These are phyloP conservation scores for Sebastiscus albofasciatus DNA, from an alignment of 2,797 vertebrate species.

Conservation along the genomic window DNA sequence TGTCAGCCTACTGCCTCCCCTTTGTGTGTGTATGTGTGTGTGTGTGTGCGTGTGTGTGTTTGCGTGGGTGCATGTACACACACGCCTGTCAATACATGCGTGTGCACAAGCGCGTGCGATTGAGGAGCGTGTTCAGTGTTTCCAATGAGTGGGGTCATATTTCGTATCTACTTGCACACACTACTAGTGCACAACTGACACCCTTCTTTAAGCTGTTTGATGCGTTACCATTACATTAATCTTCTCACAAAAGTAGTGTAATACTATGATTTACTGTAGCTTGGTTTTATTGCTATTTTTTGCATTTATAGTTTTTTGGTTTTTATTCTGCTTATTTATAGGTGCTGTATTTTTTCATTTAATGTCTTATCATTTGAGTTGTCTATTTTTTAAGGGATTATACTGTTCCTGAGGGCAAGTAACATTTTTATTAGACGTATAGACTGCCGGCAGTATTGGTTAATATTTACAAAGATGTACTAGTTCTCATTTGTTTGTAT, in stretches of 20 bases:
- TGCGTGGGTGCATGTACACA: conserved; percentile 52
- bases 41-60: neutral
- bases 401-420: conserved; percentile 93
- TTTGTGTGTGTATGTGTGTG: conserved; percentile 47
- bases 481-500: conserved; percentile 97
- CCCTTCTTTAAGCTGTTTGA: conserved; percentile 97
- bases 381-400: conserved; percentile 95
- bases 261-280: conserved; percentile 89
- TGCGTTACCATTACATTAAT: conserved; percentile 91
- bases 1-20: conserved; percentile 96
- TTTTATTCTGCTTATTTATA: conserved; percentile 99
- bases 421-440: conserved; percentile 96
- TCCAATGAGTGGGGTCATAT: conserved; percentile 90
- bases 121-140: conserved; percentile 87
- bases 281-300: conserved; percentile 95
- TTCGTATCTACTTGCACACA: conserved; percentile 95
- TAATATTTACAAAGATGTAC: conserved; percentile 97
- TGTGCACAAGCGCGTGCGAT: conserved; percentile 66
- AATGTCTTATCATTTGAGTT: conserved; percentile 87
- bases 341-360: conserved; percentile 94
- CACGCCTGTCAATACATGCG: conserved; percentile 66
- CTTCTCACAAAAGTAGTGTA: conserved; percentile 94
- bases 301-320: conserved; percentile 97
- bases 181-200: conserved; percentile 98
- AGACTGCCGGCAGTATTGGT: conserved; percentile 99